Conservation (phyloP, 2,797 vertebrate genomes). For the Tauraco hartlaubi region DNA sequence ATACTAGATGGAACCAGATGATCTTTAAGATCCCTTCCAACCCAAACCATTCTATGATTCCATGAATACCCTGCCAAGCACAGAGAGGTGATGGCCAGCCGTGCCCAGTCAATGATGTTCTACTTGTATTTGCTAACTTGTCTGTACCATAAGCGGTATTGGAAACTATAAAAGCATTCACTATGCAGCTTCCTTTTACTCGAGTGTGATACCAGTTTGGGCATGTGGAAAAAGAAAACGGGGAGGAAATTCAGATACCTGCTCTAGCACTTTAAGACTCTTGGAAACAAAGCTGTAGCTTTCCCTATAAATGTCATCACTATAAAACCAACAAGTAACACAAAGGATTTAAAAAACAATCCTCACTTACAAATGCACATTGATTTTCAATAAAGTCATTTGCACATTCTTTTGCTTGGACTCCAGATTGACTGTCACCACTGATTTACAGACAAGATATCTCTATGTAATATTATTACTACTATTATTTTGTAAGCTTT, state of each 20-base stretch:
- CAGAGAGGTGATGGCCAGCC: not conserved
- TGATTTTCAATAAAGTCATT: slow-evolving; percentile 79
- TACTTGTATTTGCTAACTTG: not conserved
- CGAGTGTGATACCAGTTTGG: not conserved
- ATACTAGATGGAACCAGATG: too few species aligned
- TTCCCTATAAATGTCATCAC: not conserved
- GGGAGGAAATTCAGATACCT: not conserved
- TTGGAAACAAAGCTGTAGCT: not conserved
- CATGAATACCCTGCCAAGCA: not conserved
- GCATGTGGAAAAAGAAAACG: not conserved
- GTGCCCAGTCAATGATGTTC: not conserved
- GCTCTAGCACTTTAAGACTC: not conserved
- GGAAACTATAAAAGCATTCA: not conserved
- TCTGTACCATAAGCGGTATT: not conserved
- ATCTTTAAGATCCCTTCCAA: too few species aligned
- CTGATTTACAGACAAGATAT: slow-evolving; percentile 59
- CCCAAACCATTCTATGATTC: too few species aligned
- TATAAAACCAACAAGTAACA: not conserved
- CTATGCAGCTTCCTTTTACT: not conserved
- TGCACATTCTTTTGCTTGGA: slow-evolving; percentile 59
- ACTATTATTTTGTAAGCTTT: not conserved
- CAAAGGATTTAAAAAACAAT: slow-evolving; percentile 54
- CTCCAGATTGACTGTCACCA: slow-evolving; percentile 41
- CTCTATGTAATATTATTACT: slow-evolving; percentile 35
- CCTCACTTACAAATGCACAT: slow-evolving; percentile 65